Conservation (phyloP, 2,797 vertebrate genomes). For the Coreius guichenoti region DNA sequence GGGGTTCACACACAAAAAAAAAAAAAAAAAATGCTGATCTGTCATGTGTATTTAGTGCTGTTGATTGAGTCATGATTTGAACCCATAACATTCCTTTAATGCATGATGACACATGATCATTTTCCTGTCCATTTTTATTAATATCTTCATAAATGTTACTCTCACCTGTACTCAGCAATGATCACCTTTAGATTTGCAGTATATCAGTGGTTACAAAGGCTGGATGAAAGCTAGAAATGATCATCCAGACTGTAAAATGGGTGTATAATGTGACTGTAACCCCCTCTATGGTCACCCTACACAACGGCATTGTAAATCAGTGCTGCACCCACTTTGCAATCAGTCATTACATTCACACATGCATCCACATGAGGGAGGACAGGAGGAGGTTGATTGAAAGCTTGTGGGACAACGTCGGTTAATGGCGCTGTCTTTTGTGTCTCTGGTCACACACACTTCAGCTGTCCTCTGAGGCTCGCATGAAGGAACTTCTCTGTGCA, state of each 20-base stretch:
- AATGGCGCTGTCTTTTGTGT: slow-evolving; percentile 41
- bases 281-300: not conserved
- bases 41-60: not conserved
- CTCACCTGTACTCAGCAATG: not conserved
- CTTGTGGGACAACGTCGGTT: slow-evolving; percentile 37
- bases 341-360: slow-evolving; percentile 36
- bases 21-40: not conserved
- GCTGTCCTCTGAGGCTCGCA: slow-evolving; percentile 21
- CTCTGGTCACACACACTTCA: slow-evolving; percentile 41
- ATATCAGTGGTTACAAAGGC: not conserved
- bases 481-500: slow-evolving; percentile 28
- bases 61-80: not conserved
- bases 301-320: slow-evolving; percentile 24
- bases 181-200: not conserved
- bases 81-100: not conserved
- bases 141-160: not conserved
- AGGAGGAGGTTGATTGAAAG: slow-evolving; percentile 50
- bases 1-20: not conserved
- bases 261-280: slow-evolving; percentile 27
- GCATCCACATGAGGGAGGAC: slow-evolving; percentile 7
- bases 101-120: not conserved
- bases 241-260: not conserved
- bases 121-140: not conserved
- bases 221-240: not conserved
- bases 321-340: not conserved